phyloP scores from a whole-genome alignment of 2,113 vertebrate genomes.

The Zootoca vivipara region DNA sequence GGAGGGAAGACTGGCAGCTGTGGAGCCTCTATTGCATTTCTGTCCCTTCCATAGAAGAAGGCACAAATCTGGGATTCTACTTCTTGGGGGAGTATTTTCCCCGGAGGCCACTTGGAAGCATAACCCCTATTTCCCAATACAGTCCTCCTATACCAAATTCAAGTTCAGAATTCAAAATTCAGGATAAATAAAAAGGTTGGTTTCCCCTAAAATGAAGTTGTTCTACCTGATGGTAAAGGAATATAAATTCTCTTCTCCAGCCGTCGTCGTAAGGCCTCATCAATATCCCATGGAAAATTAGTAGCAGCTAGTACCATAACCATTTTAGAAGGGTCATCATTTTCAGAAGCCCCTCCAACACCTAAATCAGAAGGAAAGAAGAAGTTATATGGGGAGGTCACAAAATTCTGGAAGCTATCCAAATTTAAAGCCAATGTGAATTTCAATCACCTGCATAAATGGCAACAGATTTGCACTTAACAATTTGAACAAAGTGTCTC shows the following conservation, averaged over 20 bases:
- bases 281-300: conserved; percentile 99
- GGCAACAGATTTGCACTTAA: not conserved
- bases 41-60: too few species aligned
- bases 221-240: conserved; percentile 93
- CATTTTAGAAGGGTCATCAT: conserved; percentile 97
- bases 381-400: not conserved
- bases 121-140: not conserved
- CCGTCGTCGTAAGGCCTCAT: conserved; percentile 93
- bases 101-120: not conserved
- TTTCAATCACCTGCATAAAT: not conserved
- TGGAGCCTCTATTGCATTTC: too few species aligned
- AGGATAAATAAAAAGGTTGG: conserved; percentile 11
- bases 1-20: too few species aligned
- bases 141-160: not conserved
- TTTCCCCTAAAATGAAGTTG: not conserved
- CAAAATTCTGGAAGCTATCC: not conserved
- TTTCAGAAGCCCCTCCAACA: conserved; percentile 93
- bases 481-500: not conserved
- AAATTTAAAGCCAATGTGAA: not conserved
- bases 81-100: not conserved
- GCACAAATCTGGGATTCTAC: not conserved
- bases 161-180: not conserved
- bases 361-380: conserved; percentile 72
- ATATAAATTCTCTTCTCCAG: conserved; percentile 99
- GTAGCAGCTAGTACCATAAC: conserved; percentile 99